Evolutionary conservation across 2,888 invertebrate genomes (phyloP).

Genomic region (Elegia similella): DNA sequence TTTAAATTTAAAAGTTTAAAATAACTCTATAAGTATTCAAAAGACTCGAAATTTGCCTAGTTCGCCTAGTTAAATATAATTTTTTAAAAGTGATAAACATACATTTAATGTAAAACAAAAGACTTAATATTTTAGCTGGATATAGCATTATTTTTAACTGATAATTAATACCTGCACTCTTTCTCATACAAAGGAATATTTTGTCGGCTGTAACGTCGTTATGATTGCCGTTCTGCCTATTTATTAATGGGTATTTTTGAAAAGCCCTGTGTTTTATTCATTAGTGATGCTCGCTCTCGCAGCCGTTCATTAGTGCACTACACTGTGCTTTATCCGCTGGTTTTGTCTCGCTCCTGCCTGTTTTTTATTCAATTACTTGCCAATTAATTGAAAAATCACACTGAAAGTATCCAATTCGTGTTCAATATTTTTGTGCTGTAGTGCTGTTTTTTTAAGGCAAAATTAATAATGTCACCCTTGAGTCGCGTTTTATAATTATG

Average conservation of each 20-base stretch:
- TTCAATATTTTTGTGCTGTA: background rate
- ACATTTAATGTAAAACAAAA: too few species aligned
- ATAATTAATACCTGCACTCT: background rate
- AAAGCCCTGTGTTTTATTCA: constrained; percentile 61
- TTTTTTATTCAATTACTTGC: constrained; percentile 57
- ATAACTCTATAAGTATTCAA: too few species aligned
- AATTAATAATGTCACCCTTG: too few species aligned
- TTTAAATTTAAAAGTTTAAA: too few species aligned
- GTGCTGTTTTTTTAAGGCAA: too few species aligned
- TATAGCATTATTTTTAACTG: background rate
- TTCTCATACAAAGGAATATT: constrained; percentile 15
- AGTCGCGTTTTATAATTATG: too few species aligned
- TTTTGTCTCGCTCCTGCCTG: constrained; percentile 48
- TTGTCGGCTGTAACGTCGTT: constrained; percentile 34
- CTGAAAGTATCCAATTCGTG: constrained; percentile 20
- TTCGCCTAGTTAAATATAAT: too few species aligned
- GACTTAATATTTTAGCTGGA: background rate
- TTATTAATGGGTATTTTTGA: constrained; percentile 55
- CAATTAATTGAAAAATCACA: constrained; percentile 52
- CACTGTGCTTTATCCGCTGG: constrained; percentile 49
- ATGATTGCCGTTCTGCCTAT: constrained; percentile 48
- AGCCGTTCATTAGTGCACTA: constrained; percentile 62
- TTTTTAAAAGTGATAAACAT: too few species aligned
- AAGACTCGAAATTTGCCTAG: too few species aligned
- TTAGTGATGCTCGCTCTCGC: constrained; percentile 40